A percentile compares a stretch with the other conserved stretches of the same genome.
Evolutionary conservation across 2,888 invertebrate species (phyloP).

Genomic region (Torymus auratus): DNA sequence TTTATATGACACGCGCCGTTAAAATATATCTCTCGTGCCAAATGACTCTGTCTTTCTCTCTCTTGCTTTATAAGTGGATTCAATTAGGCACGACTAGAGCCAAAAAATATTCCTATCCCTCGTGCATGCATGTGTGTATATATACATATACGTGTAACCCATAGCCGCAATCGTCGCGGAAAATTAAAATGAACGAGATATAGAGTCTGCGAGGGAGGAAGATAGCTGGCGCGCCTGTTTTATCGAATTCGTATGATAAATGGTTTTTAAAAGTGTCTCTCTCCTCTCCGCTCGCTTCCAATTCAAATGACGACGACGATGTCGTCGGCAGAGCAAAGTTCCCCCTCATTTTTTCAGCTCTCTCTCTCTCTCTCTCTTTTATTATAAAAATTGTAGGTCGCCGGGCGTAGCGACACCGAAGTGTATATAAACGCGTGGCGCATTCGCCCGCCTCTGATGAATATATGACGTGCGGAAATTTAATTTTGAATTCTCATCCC

Average conservation of each 20-base stretch:
- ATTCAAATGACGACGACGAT: not conserved
- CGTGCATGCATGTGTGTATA: not conserved
- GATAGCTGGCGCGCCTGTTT: conserved; percentile 10
- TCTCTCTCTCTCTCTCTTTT: conserved; percentile 3
- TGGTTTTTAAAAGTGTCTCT: conserved; percentile 48
- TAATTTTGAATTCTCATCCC: conserved; percentile 36
- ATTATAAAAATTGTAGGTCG: conserved; percentile 19
- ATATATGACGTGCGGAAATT: conserved; percentile 35
- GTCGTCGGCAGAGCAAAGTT: too few relatives aligned
- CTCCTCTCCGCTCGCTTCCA: conserved; percentile 1
- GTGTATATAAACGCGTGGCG: conserved; percentile 4
- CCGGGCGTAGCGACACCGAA: not conserved
- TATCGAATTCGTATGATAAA: conserved; percentile 48
- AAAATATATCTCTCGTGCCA: conserved; percentile 29
- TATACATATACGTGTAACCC: not conserved
- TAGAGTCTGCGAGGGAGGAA: not conserved
- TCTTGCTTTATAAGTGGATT: conserved; percentile 36
- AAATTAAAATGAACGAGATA: conserved; percentile 34
- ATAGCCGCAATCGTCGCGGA: not conserved
- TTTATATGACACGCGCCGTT: conserved; percentile 20
- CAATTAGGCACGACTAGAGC: conserved; percentile 28
- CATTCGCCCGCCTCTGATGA: conserved; percentile 9
- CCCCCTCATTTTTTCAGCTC: not conserved
- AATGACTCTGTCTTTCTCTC: conserved; percentile 9
- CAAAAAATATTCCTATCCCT: conserved; percentile 4